These are phyloP conservation scores for Plagiodera versicolora DNA, from an alignment of 2,888 invertebrate species.

Conservation along the genomic window DNA sequence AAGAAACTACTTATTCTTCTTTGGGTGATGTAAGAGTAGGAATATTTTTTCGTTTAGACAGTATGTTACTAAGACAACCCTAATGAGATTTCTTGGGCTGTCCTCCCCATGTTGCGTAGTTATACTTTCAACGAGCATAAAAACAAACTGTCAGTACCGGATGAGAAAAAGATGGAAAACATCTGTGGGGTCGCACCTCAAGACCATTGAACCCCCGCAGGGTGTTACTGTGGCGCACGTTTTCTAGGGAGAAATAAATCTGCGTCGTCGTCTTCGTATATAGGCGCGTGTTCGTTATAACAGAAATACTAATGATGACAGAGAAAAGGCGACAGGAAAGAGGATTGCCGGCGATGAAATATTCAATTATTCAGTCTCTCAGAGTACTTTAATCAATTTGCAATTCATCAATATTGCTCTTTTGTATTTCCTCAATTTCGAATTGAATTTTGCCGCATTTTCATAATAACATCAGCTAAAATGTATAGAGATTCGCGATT, in stretches of 20 bases:
- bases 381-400: no score
- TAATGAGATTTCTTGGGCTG: neutral
- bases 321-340: no score
- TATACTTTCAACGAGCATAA: constrained; percentile 20
- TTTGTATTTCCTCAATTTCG: no score
- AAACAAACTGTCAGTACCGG: constrained; percentile 25
- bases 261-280: no score
- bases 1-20: neutral
- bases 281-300: no score
- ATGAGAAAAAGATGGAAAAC: constrained; percentile 37
- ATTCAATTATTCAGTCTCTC: no score
- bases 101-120: constrained; percentile 1
- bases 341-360: no score
- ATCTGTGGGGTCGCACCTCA: constrained; percentile 34
- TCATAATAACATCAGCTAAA: no score
- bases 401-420: no score
- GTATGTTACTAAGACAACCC: neutral
- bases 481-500: no score
- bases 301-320: no score
- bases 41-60: neutral
- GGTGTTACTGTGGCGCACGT: constrained; percentile 9
- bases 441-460: no score
- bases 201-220: constrained; percentile 29
- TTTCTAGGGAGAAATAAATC: neutral
- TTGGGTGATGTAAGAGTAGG: neutral